Evolutionary conservation across 2,797 vertebrate species (phyloP), one percentile per base, ranked within the genome.

Genomic region (Sibirionetta formosa): DNA sequence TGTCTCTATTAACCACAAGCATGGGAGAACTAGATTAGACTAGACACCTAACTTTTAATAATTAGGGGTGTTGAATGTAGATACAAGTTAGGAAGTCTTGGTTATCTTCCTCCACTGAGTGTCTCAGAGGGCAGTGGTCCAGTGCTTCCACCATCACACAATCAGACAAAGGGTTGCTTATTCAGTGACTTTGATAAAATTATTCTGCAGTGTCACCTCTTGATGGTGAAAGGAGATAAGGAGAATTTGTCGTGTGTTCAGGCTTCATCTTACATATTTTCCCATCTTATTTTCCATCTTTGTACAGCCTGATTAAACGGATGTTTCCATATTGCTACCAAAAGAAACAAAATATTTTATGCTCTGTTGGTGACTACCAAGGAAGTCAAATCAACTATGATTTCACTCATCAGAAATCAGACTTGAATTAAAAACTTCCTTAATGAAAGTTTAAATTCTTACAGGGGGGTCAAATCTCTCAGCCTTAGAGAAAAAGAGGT

Each of bases 1-100:
- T 60, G n/a, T 18, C 29, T 24, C 3, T 29, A 53, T 31, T 20
- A 70, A 35, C 9, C 19, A 31, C 7, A 18, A 1, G 0, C 6
- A 64, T 36, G 20, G 17, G 17, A 40, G 8, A 61, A n/a, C 48
- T 35, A 38, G 9, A 17, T 40, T 48, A 40, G 29, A 29, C 8
- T 10, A 18, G 33, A 51, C 6, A 58, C 0, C 1, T 29, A n/a
- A 31, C 11, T 76, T 76, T 42, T 35, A 79, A 12, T 51, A 53
- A 60, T 53, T 72, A 44, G 10, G 14, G 5, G 5, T 29, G 15
- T 54, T 14, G 31, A 44, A 7, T 23, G 10, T 9, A 65, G 56
- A 31, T 15, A 4, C 50, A 78, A 81, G 4, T 8, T 31, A 14
- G 4, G 9, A 11, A 6, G 31, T n/a, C 44, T 84, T 73, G 44